Base-by-base conservation (phyloP, 2,888 invertebrate species). In the Limnephilus lunatus region DNA sequence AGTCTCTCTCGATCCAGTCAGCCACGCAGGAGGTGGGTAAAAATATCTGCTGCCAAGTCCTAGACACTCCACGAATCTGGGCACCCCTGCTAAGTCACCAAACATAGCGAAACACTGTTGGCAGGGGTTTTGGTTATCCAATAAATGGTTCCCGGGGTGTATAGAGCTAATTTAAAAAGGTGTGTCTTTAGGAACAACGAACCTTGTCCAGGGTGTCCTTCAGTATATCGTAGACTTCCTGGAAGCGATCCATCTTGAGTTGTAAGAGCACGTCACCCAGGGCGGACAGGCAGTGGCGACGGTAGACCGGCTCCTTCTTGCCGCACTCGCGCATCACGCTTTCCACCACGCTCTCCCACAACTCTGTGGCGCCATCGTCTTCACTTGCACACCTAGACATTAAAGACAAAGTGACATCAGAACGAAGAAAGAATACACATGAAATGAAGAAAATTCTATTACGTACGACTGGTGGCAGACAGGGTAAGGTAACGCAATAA, bases 231-330 rank as follows among this genome's bases (percentile, higher is more conserved):
- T 98, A 98, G 9, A 98, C 97, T 93, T 98, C 97, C 93, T 97
- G 97, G 95, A 99, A 99, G 93, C 97, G 96, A 95, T 99, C 98
- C 48, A 97, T 96, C 94, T 97, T 96, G 81, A 98, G 96, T 86
- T 97, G 97, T 35, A 98, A 97, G 32, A 99, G 95, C 90, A 99
- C 97, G 89, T 97, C 97, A 0, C 98, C 98, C 80, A 98, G 95
- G 82, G 98, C 97, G 86, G 97, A 95, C 90, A 99, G 95, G 0
- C 98, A 98, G 94, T 97, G 96, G 7, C 97, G 96, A 94, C 98
- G 97, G 96, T 99, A 98, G 81, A 96, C 96, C 89, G 97, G 96
- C 94, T 98, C 98, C 92, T 98, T 98, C 94, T 98, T 99, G 93
- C 97, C 97, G 93, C 98, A 97, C 95, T 99, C 99, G 94, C 97